Base-by-base conservation (phyloP, 2,888 invertebrate species). In the Epiperipatus broadwayi region DNA sequence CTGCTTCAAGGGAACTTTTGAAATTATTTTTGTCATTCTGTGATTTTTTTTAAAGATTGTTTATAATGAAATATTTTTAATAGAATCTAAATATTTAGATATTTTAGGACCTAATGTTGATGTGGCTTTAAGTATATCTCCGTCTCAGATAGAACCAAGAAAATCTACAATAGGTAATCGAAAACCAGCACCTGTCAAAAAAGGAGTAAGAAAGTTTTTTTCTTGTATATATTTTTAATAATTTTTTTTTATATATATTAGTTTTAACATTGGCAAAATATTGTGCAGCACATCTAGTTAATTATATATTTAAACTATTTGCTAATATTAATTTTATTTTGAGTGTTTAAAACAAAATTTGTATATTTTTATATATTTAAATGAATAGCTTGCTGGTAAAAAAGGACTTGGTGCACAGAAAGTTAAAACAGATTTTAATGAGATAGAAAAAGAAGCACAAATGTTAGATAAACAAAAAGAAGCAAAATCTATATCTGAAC, bases 391-490 rank as follows among this genome's bases (percentile, higher is more conserved):
- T 50, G n/a, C n/a, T 14, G 31, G 14, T 8, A n/a, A 30, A 47
- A 74, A 78, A 28, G 80, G 81, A 0, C 64, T 95, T 38, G 95
- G 95, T 35, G 97, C 95, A 12, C 89, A 85, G 36, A 81, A 83
- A 58, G 85, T 95, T 19, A 78, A 78, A 52, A 73, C 85, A 3
- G 85, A 93, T 63, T 97, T 97, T 59, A 81, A 80, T 14, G 91
- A 89, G 54, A 73, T 95, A 43, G 93, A 95, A 61, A 73, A 76
- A 46, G 78, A 81, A 53, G 91, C 89, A 4, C 75, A 76, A 51
- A 68, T 79, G 59, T 74, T 78, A 2, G 81, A 85, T 60, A 78
- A 80, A 57, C 68, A 50, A 55, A 7, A 58, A 59, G 21, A 64
- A 40, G 70, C 71, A 42, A n/a, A 44, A 45, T 29, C n/a, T n/a